Evolutionary conservation across 2,888 invertebrate genomes (phyloP), one percentile per base, ranked within the genome.

Genomic region (Panopea generosa): DNA sequence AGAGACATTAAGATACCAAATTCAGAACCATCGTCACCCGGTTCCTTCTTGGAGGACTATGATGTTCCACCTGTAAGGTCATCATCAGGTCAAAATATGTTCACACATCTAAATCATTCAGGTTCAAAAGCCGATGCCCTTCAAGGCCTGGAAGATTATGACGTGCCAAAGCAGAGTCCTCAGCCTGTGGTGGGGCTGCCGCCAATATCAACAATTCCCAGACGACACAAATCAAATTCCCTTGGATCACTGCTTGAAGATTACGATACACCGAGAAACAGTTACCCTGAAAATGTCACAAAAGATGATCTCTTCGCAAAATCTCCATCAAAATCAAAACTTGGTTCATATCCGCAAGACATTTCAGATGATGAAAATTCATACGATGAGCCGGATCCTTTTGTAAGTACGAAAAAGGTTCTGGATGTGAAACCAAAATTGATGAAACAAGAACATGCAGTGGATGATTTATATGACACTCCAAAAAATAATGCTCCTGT

Each of bases 401-500:
- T 33, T 11, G 66, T 67, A 14, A 18, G 29, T 38, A 78, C 67
- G 18, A 40, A 60, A 50, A 57, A 69, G 22, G 69, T 59, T 22
- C 55, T 70, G 45, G 65, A 62, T 56, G 62, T 59, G 2, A 62
- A 49, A 63, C 67, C 66, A 40, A 59, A 66, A 18, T 22, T 63
- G 26, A 18, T 56, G 29, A 77, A 71, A 26, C 81, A 81, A 38
- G 90, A 90, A 67, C 87, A 89, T 77, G 89, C 86, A 47, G 80
- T 90, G 22, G 90, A 90, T 79, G 91, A 91, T 74, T 79, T 90
- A 16, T 92, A 92, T 82, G 92, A 92, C 82, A 86, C 89, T 29
- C 92, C 92, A 14, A 86, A 83, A 77, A 90, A 87, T 77, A 89
- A 90, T 77, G 85, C 88, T 38, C 81, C 82, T 20, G 83, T 84